phyloP scores from a whole-genome alignment of 2,888 invertebrate genomes.

The Noctua janthe region DNA sequence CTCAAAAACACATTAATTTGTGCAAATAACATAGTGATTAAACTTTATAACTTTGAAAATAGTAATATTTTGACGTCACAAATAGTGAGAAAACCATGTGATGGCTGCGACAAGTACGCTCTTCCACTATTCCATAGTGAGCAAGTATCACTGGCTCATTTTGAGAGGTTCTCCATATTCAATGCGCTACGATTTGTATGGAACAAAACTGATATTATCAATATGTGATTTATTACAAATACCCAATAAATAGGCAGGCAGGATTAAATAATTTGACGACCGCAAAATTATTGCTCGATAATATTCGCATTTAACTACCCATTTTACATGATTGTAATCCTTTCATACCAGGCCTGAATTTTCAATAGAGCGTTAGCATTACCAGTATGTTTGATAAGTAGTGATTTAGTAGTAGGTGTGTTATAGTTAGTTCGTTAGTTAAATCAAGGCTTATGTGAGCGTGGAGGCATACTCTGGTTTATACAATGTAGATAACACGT shows the following conservation, averaged over 20 bases:
- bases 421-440: neutral
- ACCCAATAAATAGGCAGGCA: neutral
- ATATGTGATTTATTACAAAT: conserved; percentile 13
- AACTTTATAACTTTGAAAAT: neutral
- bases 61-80: neutral
- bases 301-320: conserved; percentile 19
- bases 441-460: neutral
- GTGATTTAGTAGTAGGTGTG: conserved; percentile 7
- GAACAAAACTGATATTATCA: neutral
- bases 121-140: neutral
- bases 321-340: conserved; percentile 32
- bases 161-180: neutral
- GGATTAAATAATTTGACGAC: conserved; percentile 28
- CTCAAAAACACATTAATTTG: neutral
- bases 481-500: no score
- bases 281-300: conserved; percentile 31
- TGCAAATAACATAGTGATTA: neutral
- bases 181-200: neutral
- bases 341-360: conserved; percentile 7
- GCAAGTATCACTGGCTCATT: neutral
- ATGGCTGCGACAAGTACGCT: neutral
- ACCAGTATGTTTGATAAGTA: conserved; percentile 14
- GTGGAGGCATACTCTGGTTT: no score
- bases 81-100: neutral
- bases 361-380: conserved; percentile 10